phyloP scores from a whole-genome alignment of 2,797 vertebrate species.

The Spea hammondii region DNA sequence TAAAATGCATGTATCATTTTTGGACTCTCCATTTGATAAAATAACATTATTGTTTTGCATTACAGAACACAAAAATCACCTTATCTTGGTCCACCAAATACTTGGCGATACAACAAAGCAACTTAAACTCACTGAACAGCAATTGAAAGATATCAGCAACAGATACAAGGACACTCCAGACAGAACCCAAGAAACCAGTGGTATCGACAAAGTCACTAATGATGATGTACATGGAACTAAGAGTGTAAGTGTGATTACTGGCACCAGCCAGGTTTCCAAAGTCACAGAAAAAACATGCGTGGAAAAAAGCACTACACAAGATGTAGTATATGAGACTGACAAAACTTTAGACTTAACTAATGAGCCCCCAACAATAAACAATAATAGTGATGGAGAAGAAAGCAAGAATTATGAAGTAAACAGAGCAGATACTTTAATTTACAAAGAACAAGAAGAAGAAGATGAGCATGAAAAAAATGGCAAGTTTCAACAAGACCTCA shows the following conservation, averaged over 20 bases:
- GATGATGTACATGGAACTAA: background rate
- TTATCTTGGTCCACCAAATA: slow-evolving; percentile 58
- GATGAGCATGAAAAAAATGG: slow-evolving; percentile 6
- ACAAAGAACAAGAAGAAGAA: slow-evolving; percentile 7
- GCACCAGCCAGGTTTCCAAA: slow-evolving; percentile 23
- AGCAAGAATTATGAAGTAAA: background rate
- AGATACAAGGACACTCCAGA: slow-evolving; percentile 29
- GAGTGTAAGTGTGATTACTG: slow-evolving; percentile 37
- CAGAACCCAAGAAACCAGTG: background rate
- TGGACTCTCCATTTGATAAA: too few species aligned
- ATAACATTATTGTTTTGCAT: background rate
- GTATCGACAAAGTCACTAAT: too few species aligned
- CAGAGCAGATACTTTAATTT: slow-evolving; percentile 12
- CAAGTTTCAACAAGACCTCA: background rate
- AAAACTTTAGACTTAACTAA: background rate
- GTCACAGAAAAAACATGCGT: slow-evolving; percentile 46
- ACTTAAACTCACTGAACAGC: slow-evolving; percentile 61
- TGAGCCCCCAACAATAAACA: background rate
- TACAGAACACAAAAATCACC: slow-evolving; percentile 53
- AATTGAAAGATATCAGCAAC: slow-evolving; percentile 51
- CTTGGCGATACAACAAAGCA: slow-evolving; percentile 56
- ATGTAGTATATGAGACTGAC: slow-evolving; percentile 1
- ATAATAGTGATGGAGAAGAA: background rate
- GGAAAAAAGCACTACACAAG: slow-evolving; percentile 16
- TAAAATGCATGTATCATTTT: too few species aligned